Evolutionary conservation across 30 jellyfish, hydroid and myxozoan species (phyloP).

Genomic region (Hydra vulgaris): DNA sequence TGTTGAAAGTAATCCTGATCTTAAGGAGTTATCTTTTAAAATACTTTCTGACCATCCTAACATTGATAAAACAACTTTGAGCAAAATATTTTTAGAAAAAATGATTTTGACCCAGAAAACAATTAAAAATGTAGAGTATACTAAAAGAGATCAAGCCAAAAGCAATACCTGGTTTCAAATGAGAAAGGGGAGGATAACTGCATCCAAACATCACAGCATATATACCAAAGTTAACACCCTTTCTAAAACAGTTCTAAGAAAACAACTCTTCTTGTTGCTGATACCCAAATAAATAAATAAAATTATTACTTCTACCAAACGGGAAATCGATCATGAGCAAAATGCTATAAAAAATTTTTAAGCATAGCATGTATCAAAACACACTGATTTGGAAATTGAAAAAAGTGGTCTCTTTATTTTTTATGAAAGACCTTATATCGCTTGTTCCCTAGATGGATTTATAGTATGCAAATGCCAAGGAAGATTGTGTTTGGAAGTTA

Average conservation of each 20-base stretch:
- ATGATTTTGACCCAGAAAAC: too few relatives aligned
- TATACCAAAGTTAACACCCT: background rate
- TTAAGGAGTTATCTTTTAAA: too few relatives aligned
- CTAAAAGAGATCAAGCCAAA: too few relatives aligned
- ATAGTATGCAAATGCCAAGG: background rate
- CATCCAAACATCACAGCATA: background rate
- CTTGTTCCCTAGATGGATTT: background rate
- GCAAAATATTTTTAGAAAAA: too few relatives aligned
- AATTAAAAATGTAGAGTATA: too few relatives aligned
- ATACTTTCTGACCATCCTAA: too few relatives aligned
- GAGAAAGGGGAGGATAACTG: background rate
- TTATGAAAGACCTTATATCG: background rate
- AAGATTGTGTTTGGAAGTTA: background rate
- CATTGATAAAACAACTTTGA: too few relatives aligned
- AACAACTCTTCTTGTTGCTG: background rate
- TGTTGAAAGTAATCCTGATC: too few relatives aligned
- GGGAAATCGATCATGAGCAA: background rate
- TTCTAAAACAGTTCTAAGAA: background rate
- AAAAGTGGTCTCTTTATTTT: background rate
- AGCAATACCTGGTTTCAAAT: background rate
- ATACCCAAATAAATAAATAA: background rate
- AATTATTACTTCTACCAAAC: background rate
- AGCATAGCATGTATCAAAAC: background rate
- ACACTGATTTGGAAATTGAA: background rate
- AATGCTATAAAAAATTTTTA: background rate